These are phyloP conservation scores for Ichneumoninae sp. DNA, from an alignment of 2,888 invertebrate genomes.

Conservation along the genomic window DNA sequence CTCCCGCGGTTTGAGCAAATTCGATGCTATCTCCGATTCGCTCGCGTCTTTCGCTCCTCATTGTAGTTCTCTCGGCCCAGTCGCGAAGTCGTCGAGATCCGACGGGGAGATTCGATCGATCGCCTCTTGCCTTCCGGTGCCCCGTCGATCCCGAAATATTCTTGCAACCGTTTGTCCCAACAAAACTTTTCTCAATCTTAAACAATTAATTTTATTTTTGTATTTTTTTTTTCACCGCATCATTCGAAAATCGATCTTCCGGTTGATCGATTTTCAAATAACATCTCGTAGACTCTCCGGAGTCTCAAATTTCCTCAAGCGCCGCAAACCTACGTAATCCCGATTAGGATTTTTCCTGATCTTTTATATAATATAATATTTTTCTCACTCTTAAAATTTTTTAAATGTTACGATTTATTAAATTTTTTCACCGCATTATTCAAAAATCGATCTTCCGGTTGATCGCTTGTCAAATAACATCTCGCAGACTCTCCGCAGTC, in stretches of 20 bases:
- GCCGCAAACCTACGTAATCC: slow-evolving; percentile 34
- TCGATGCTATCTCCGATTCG: slow-evolving; percentile 75
- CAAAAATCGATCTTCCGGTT: slow-evolving; percentile 21
- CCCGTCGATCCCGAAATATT: slow-evolving; percentile 23
- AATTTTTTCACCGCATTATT: background rate
- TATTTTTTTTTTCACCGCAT: background rate
- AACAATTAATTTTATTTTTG: background rate
- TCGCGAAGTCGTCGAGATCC: slow-evolving; percentile 48
- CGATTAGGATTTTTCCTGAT: background rate
- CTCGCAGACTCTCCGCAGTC: background rate
- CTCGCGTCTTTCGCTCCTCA: slow-evolving; percentile 7
- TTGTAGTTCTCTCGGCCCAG: slow-evolving; percentile 6
- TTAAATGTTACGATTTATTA: background rate
- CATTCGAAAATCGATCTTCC: slow-evolving; percentile 14
- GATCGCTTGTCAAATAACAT: slow-evolving; percentile 19
- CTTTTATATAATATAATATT: too few relatives aligned
- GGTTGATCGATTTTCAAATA: slow-evolving; percentile 16
- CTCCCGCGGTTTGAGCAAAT: slow-evolving; percentile 77
- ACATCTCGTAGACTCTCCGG: background rate
- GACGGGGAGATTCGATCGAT: slow-evolving; percentile 32
- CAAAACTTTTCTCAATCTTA: background rate
- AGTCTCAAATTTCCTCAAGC: slow-evolving; percentile 49
- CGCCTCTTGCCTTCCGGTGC: slow-evolving; percentile 48
- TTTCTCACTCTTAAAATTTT: background rate
- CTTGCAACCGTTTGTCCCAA: slow-evolving; percentile 40